Conservation (phyloP, 1,140 invertebrate genomes). For the Marisa cornuarietis region DNA sequence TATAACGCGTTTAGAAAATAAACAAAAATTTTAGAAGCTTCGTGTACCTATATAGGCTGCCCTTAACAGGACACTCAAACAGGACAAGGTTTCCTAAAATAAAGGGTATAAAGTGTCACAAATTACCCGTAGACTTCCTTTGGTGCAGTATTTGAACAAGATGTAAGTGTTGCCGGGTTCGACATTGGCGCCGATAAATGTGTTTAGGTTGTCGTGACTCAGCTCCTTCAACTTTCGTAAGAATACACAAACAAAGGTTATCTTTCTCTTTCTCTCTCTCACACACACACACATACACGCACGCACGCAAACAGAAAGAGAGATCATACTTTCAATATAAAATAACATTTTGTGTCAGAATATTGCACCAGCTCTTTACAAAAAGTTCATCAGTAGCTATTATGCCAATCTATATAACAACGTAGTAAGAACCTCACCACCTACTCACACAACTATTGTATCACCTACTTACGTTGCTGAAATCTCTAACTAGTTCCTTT, state of each 20-base stretch:
- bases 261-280: too few relatives aligned
- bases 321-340: background rate
- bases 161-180: slow-evolving; percentile 78
- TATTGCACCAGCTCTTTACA: too few relatives aligned
- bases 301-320: background rate
- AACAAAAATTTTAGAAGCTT: too few relatives aligned
- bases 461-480: slow-evolving; percentile 39
- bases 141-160: slow-evolving; percentile 92
- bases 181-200: slow-evolving; percentile 93
- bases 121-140: slow-evolving; percentile 81
- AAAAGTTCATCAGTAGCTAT: background rate
- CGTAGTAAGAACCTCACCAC: too few relatives aligned
- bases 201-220: slow-evolving; percentile 91
- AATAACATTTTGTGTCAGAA: background rate
- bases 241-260: background rate
- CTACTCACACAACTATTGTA: too few relatives aligned
- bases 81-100: too few relatives aligned
- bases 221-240: slow-evolving; percentile 85
- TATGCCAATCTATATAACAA: too few relatives aligned
- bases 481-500: slow-evolving; percentile 38
- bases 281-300: background rate
- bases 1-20: too few relatives aligned
- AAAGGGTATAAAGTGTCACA: too few relatives aligned
- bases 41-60: too few relatives aligned
- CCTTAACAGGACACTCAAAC: too few relatives aligned